Percentiles rank a stretch among this genome's conserved stretches.
Evolutionary conservation across 2,797 vertebrate species (phyloP).

Genomic region (Mareca penelope): DNA sequence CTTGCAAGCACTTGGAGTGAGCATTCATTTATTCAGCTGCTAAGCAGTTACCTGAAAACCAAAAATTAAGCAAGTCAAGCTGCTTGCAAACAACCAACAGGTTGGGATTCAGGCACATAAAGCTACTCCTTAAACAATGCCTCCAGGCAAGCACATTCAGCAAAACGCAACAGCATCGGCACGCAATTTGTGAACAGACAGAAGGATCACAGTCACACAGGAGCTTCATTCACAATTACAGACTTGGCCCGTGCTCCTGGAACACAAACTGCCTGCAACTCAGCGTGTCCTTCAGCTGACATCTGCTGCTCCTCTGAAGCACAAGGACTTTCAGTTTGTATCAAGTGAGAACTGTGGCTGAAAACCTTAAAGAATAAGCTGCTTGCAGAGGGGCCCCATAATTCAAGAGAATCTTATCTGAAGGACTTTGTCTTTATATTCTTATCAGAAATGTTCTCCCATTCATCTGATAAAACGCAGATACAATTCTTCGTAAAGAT

Average conservation of each 20-base stretch:
- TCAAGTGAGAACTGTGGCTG: accelerated
- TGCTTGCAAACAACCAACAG: neutral
- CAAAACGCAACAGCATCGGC: accelerated
- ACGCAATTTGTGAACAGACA: neutral
- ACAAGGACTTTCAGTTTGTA: neutral
- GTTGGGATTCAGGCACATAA: neutral
- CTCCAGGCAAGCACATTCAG: neutral
- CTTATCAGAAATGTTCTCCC: neutral
- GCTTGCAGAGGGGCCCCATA: neutral
- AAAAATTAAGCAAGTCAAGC: neutral
- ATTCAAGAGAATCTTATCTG: neutral
- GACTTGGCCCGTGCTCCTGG: neutral
- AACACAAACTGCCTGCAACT: neutral
- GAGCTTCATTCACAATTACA: neutral
- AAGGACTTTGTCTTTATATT: neutral
- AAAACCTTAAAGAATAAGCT: neutral
- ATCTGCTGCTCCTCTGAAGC: neutral
- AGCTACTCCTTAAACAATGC: neutral
- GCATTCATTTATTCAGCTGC: neutral
- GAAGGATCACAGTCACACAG: neutral
- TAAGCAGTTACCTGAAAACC: neutral
- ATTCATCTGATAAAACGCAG: neutral
- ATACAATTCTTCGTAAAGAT: neutral
- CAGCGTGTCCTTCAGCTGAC: neutral
- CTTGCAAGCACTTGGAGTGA: neutral